Evolutionary conservation across 2,113 vertebrate species (phyloP), one percentile per base, ranked within the genome.

Genomic region (Apeltes quadracus): DNA sequence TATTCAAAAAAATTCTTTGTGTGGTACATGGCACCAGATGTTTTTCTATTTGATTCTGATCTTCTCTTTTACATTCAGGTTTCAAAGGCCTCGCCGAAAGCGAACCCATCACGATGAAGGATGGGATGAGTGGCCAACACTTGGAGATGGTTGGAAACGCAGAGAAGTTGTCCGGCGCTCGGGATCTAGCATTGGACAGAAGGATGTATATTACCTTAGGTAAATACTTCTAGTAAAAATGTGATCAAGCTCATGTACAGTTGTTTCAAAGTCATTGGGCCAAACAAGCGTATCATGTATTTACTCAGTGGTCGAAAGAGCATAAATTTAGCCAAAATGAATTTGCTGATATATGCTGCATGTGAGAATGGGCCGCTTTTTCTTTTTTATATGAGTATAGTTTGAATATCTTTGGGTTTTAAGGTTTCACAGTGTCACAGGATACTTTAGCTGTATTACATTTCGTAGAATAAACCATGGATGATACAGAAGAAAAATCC

Each of bases 201-300:
- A 92, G 54, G 96, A 97, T 86, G 94, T 94, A 1, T 97, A 97
- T 82, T 97, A 97, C 63, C 77, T 94, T 70, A 95, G 96, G 96
- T 96, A 94, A 48, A 14, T 54, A 29, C 14, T 13, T n/a, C 3
- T 23, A 9, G 8, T 27, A 20, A 1, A 61, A 14, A 54, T 27
- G 15, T 5, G n/a, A 16, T 41, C 2, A 27, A 22, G 50, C 10
- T 36, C n/a, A 46, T n/a, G 13, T 12, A 10, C 6, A 6, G 29
- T 39, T 14, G 29, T 44, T 29, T 53, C 57, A 2, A 38, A 23
- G 25, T 27, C 32, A 62, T 9, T 13, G 11, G 12, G 18, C 55
- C 27, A 7, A 78, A 61, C 10, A n/a, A n/a, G n/a, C 2, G 25
- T 27, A 8, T 53, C 18, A 27, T 62, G 1, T 7, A 13, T 53